Conservation (phyloP, 2,113 vertebrate genomes). For the Calypte anna region DNA sequence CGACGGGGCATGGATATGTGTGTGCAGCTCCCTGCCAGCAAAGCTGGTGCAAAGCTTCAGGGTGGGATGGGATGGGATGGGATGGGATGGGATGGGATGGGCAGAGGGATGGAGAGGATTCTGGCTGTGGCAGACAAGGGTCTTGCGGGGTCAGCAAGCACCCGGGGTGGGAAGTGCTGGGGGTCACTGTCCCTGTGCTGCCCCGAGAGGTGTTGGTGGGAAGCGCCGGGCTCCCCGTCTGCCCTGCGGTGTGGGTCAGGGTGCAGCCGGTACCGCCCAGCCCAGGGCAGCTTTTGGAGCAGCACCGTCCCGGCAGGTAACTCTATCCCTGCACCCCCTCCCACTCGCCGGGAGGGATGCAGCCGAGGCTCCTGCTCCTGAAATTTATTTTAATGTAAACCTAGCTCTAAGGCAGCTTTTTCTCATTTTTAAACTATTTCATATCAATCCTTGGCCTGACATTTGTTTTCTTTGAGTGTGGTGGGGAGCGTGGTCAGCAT, state of each 20-base stretch:
- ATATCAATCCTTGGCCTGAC: slow-evolving; percentile 77
- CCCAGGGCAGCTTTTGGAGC: not conserved
- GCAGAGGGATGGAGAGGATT: not conserved
- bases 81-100: not conserved
- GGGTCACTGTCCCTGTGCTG: not conserved
- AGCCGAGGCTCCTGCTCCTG: slow-evolving; percentile 17
- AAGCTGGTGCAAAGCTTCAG: not conserved
- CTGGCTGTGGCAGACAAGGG: no score
- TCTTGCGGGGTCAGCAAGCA: not conserved
- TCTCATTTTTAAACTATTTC: slow-evolving; percentile 85
- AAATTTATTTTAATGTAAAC: slow-evolving; percentile 73
- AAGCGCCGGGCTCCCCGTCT: not conserved
- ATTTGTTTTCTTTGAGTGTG: slow-evolving; percentile 77
- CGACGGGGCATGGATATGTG: not conserved
- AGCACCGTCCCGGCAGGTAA: slow-evolving; percentile 49
- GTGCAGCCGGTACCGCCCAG: not conserved
- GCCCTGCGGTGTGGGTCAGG: no score
- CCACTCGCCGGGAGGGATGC: not conserved
- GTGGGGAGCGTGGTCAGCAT: slow-evolving; percentile 76
- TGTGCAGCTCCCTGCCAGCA: not conserved
- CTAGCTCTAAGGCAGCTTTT: slow-evolving; percentile 83
- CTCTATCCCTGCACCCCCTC: slow-evolving; percentile 18
- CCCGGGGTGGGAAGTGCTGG: not conserved
- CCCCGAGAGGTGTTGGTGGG: no score
- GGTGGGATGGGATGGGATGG: no score